Base-by-base conservation (phyloP, 2,888 invertebrate genomes). In the Eudemis profundana region DNA sequence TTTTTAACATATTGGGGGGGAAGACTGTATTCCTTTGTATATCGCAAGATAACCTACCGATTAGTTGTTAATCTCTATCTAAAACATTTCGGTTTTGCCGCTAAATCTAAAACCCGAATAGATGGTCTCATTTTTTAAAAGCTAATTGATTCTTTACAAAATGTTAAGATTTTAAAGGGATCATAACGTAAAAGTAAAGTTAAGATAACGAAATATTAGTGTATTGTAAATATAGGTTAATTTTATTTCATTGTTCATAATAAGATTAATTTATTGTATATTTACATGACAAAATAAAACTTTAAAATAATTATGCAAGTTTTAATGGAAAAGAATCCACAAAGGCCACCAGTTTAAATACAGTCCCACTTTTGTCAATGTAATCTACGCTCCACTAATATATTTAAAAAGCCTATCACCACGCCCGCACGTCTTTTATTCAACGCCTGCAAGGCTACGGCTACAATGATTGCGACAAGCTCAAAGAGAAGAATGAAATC, bases 181-280 rank as follows among this genome's bases (percentile, higher is more conserved):
- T 21, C 2, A 36, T 14, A n/a, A n/a, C n/a, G n/a, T 51, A 7
- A n/a, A 50, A 17, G 7, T 36, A n/a, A 40, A 3, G 15, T 54
- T 42, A 10, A 40, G 23, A 40, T 15, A 56, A 10, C 15, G 23
- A 23, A 23, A 40, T 40, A 44, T 14, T 42, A 44, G 33, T 23
- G 15, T 42, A 54, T 54, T 54, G 62, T 62, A 62, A 60, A 69
- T 47, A 40, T 71, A 4, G 70, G 74, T 56, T 62, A 27, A 40
- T 47, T 62, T 38, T 33, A 8, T 33, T 33, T 2, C 10, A 33
- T 12, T 33, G 33, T 33, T 40, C 14, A 14, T 15, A 40, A 3
- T 59, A 47, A 59, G 57, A 19, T 59, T 33, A 21, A 47, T 59
- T 36, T 57, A 57, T 57, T 57, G 36, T 59, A 47, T 36, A 23